Evolutionary conservation across 2,797 vertebrate genomes (phyloP).

Genomic region (Enteromius thamalakanensis): DNA sequence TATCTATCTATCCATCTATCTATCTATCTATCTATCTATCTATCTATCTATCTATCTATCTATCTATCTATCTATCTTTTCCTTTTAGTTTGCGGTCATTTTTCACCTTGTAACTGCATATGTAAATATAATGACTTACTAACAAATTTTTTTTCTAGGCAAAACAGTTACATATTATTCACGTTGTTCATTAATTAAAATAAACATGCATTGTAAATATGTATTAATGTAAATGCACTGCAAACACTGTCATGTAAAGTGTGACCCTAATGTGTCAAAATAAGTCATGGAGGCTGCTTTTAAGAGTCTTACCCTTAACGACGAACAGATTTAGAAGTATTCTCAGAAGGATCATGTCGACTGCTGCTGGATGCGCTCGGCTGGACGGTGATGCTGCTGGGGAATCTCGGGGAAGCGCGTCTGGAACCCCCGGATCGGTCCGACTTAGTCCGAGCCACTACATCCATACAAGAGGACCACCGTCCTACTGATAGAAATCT

Average conservation of each 20-base stretch:
- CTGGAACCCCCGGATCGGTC: slow-evolving; percentile 50
- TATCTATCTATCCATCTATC: background rate
- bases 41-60: background rate
- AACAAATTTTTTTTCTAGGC: background rate
- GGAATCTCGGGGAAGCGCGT: slow-evolving; percentile 52
- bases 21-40: background rate
- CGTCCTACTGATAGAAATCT: slow-evolving; percentile 43
- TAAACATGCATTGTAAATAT: slow-evolving; percentile 3
- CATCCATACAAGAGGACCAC: slow-evolving; percentile 51
- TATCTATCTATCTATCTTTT: background rate
- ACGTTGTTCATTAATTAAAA: slow-evolving; percentile 4
- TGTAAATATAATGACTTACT: background rate
- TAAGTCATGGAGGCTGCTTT: slow-evolving; percentile 7
- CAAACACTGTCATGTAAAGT: background rate
- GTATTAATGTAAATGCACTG: slow-evolving; percentile 22
- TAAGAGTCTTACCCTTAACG: slow-evolving; percentile 69
- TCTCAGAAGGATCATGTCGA: slow-evolving; percentile 71
- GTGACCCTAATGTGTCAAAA: slow-evolving; percentile 34
- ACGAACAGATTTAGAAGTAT: slow-evolving; percentile 65
- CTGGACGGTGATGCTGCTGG: slow-evolving; percentile 49
- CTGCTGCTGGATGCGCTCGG: slow-evolving; percentile 41
- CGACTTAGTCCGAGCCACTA: slow-evolving; percentile 44
- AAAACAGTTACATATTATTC: background rate
- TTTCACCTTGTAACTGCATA: background rate
- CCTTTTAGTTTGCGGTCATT: background rate